Evolutionary conservation across 2,888 invertebrate genomes (phyloP), one percentile per base, ranked within the genome.

Genomic region (Gandaritis pyraliata): DNA sequence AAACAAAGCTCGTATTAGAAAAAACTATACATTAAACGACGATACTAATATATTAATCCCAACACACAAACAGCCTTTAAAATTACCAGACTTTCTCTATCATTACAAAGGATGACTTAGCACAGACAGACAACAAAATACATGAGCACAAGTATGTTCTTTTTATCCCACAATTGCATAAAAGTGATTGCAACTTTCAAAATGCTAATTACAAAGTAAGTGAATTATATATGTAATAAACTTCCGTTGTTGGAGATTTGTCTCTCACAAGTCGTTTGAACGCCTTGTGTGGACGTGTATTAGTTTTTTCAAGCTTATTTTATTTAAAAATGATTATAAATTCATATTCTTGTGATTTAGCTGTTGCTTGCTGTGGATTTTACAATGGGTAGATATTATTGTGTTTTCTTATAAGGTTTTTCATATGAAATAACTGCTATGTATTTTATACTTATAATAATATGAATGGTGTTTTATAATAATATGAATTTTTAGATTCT

Each of bases 41-140:
- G 6, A 41, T 8, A 41, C 8, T 41, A 41, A 41, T 13, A 5
- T n/a, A n/a, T n/a, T n/a, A n/a, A n/a, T n/a, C n/a, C n/a, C n/a
- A n/a, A n/a, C n/a, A 16, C 16, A 16, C 1, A 10, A 13, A 13
- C 29, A 18, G 12, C 23, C 11, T 41, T 15, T 8, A 57, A 23
- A 16, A 30, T 16, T 1, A 45, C 10, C 29, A 39, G 50, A 47
- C 60, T 65, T 59, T 62, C 52, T 39, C 33, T 16, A 6, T 15
- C 64, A 71, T 69, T 66, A 72, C 61, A 18, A 48, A 58, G 52
- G 58, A 70, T 72, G 71, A 72, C 72, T 71, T 61, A 47, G 62
- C 64, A 53, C 46, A 49, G 52, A 60, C 53, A 15, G 52, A 63
- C 49, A 50, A 29, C 49, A 46, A 55, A 23, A 52, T n/a, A 41